These are phyloP conservation scores for Apistogramma diplotaenia DNA, from an alignment of 2,113 vertebrate genomes.

Conservation along the genomic window DNA sequence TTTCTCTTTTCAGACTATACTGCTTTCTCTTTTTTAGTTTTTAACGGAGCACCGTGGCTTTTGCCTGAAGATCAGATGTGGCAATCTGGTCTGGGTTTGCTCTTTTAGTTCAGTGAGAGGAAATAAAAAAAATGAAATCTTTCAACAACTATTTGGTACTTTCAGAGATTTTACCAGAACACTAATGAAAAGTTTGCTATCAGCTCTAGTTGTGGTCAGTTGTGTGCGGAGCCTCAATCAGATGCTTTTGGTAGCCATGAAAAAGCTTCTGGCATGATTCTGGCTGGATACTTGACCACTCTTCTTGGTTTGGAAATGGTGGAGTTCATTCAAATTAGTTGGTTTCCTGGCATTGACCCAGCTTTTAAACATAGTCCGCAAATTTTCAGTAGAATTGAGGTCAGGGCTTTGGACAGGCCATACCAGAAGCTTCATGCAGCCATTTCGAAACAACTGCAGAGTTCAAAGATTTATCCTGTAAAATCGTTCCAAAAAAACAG, in stretches of 20 bases:
- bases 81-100: background rate
- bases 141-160: background rate
- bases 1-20: background rate
- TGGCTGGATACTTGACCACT: background rate
- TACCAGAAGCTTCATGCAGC: background rate
- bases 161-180: background rate
- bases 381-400: background rate
- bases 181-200: background rate
- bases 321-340: background rate
- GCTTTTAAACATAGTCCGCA: fast-evolving
- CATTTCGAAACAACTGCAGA: background rate
- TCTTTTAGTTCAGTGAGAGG: conserved; percentile 20
- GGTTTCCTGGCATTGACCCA: background rate
- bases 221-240: too few relatives aligned
- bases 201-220: background rate
- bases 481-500: background rate
- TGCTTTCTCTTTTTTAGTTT: background rate
- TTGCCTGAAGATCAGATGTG: conserved; percentile 8
- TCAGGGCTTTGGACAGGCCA: background rate
- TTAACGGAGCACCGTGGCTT: background rate
- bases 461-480: background rate
- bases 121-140: conserved; percentile 58
- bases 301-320: background rate
- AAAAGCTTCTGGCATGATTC: background rate
- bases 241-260: background rate